Base-by-base conservation (phyloP, 2,113 vertebrate species). In the Trematocara stigmaticum region DNA sequence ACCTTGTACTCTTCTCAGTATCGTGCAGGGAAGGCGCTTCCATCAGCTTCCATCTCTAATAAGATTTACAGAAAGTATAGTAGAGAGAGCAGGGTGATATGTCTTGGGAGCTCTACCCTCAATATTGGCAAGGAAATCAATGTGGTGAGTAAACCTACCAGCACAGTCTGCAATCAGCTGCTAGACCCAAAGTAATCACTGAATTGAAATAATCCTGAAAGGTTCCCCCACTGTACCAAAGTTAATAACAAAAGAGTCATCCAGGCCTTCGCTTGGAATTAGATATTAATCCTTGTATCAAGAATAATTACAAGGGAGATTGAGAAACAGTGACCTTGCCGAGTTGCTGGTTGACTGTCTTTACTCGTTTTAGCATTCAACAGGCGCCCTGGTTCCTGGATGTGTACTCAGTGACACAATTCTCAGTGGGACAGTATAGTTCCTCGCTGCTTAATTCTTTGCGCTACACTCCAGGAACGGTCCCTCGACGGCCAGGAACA, bases 61-160 rank as follows among this genome's bases (percentile, higher is more conserved):
- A 96, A 97, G 93, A 96, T 96, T 96, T 97, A 91, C 92, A 95
- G 96, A 93, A 91, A 49, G 42, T 23, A 76, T 53, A 84, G 87
- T 29, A 82, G 91, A 85, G 92, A 91, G 84, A 81, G 53, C 84
- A 90, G 87, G 89, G 85, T 81, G 87, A 89, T 95, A 95, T 90
- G 95, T 95, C 97, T 85, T 86, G 96, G 96, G 96, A 97, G 97
- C 96, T 97, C 94, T 90, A 93, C 76, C 89, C 96, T 97, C 96
- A 96, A 96, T 97, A 96, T 96, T 97, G 97, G 94, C 96, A 93
- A 95, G 94, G 93, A 97, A 97, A 98, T 98, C 97, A 96, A 98
- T 98, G 97, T 93, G 93, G 91, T 88, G 92, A 96, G 96, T 97
- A 98, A 98, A 97, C 97, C 96, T 95, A 94, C 90, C 95, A 91